Evolutionary conservation across 2,797 vertebrate genomes (phyloP), one percentile per base, ranked within the genome.

Genomic region (Setipinna tenuifilis): DNA sequence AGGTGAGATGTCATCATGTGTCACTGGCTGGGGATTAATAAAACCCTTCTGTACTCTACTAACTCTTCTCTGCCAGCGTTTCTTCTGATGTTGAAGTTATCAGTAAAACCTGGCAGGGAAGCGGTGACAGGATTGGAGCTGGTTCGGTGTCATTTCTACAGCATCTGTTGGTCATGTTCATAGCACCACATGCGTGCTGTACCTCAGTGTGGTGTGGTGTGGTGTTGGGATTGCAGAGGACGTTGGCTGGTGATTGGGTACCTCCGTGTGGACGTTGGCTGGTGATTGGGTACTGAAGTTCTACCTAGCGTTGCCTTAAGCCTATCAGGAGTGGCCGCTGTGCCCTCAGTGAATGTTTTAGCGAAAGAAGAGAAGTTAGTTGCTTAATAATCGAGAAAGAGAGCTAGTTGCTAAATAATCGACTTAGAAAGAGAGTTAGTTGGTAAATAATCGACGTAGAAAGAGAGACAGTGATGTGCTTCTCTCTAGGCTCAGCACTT

Each of bases 401-500:
- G 65, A 85, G 85, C 82, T 54, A 54, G 9, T 54, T 85, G 46
- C 35, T 91, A 65, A 86, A 83, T 83, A 85, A 89, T 16, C 78
- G 62, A n/a, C 62, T n/a, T 65, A 65, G 23, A 28, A 25, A 25
- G 88, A 89, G 65, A 85, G 85, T n/a, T 54, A 54, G 9, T 54
- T 85, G 46, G 2, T 91, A 65, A 86, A 83, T 83, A 85, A 89
- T 16, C 78, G 62, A n/a, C 62, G 6, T 65, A 65, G 23, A 28
- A 25, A 25, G 88, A 89, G 65, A 85, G 85, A 89, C 58, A 61
- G 88, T 89, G 85, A 90, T 91, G 89, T 93, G 81, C 87, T 88
- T 91, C 91, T 94, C 94, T 93, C 92, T 94, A 92, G 93, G 92
- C 91, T 90, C 92, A 92, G 94, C 94, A 95, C 94, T 93, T 96